These are phyloP conservation scores for Hemiscyllium ocellatum DNA, from an alignment of 2,113 vertebrate genomes.

Conservation along the genomic window DNA sequence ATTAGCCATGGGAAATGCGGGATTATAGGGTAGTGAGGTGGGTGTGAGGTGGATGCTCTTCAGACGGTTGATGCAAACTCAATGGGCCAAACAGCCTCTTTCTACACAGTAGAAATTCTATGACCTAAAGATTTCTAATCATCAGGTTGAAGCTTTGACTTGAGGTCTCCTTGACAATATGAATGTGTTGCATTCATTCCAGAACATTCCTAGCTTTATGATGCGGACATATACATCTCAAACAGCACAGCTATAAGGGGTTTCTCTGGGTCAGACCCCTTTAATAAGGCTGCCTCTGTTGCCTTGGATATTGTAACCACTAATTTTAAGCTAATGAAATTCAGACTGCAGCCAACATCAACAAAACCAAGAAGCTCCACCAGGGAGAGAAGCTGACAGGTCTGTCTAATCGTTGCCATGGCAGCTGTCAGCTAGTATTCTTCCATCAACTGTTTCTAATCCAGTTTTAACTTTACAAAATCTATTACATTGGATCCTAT, in stretches of 20 bases:
- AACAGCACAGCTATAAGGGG: not conserved
- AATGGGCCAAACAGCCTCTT: not conserved
- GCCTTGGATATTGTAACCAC: not conserved
- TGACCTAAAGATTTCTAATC: not conserved
- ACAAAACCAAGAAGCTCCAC: slow-evolving; percentile 5
- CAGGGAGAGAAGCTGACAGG: not conserved
- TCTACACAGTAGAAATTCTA: not conserved
- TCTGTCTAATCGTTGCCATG: slow-evolving; percentile 32
- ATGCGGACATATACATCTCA: not conserved
- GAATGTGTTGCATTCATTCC: not conserved
- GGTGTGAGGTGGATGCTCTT: no score
- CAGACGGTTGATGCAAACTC: no score
- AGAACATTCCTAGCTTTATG: not conserved
- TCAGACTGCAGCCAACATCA: not conserved
- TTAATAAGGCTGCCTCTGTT: not conserved
- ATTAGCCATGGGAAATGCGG: no score
- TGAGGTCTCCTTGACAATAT: not conserved
- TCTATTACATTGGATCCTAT: not conserved
- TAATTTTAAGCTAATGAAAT: slow-evolving; percentile 27
- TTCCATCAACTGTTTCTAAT: slow-evolving; percentile 8
- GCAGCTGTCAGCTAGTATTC: not conserved
- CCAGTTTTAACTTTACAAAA: slow-evolving; percentile 29
- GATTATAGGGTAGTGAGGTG: no score
- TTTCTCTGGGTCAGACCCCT: not conserved
- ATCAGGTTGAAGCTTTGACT: not conserved